Conservation (phyloP, 2,888 invertebrate genomes). For the Drosophila setosimentum region DNA sequence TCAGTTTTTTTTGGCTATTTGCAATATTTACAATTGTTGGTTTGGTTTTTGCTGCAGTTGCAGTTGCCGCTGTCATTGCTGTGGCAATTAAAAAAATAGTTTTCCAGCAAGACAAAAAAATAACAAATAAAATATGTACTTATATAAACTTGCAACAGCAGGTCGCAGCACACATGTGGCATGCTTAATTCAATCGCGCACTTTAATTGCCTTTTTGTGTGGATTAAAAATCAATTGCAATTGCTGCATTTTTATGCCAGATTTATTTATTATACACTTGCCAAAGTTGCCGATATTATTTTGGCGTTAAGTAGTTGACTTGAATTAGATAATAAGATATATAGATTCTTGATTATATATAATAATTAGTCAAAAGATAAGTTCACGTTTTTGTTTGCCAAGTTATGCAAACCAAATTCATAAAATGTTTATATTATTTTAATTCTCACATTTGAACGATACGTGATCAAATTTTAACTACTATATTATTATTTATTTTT, state of each 20-base stretch:
- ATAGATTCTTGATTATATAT: neutral
- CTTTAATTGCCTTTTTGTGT: conserved; percentile 68
- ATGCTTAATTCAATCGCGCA: conserved; percentile 49
- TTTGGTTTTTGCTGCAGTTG: conserved; percentile 25
- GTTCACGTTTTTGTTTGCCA: neutral
- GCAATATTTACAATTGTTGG: conserved; percentile 9
- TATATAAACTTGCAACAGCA: conserved; percentile 28
- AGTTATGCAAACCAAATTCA: neutral
- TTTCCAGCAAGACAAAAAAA: conserved; percentile 14
- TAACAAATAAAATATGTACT: neutral
- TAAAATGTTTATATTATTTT: neutral
- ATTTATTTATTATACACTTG: conserved; percentile 21
- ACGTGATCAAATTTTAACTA: too few species aligned
- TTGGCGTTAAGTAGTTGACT: neutral
- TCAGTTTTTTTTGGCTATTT: conserved; percentile 10
- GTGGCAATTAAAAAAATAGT: conserved; percentile 64
- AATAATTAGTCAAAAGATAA: neutral
- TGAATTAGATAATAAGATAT: neutral
- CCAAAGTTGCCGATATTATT: neutral
- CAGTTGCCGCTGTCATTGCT: conserved; percentile 22
- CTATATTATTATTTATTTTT: neutral
- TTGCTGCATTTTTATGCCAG: conserved; percentile 41
- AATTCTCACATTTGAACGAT: too few species aligned
- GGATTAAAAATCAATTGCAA: conserved; percentile 70
- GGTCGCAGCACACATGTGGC: conserved; percentile 51